These are phyloP conservation scores for Zoroaster sp. DNA, from an alignment of 53 echinoderm and acorn worm genomes.

Conservation along the genomic window DNA sequence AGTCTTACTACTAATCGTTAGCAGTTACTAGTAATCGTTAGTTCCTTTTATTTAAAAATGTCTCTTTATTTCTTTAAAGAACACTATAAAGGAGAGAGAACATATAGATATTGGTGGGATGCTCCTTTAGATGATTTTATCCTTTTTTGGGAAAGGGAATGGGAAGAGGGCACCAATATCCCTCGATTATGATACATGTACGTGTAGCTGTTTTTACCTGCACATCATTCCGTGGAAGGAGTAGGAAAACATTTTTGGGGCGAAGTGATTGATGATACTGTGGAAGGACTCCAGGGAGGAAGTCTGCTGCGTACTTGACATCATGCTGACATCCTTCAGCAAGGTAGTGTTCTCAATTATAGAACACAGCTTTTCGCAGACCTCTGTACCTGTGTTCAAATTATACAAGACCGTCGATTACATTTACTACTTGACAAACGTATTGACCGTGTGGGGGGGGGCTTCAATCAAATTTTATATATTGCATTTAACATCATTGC, in stretches of 20 bases:
- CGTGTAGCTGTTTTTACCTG: not conserved
- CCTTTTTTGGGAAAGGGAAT: no score
- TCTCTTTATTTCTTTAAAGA: no score
- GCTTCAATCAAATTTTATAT: not conserved
- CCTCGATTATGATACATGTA: no score
- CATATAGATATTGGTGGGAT: no score
- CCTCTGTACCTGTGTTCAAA: conserved; percentile 46
- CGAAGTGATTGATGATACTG: conserved; percentile 38
- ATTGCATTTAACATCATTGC: no score
- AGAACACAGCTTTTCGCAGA: conserved; percentile 37
- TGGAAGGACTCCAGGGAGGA: conserved; percentile 59
- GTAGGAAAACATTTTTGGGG: conserved; percentile 47
- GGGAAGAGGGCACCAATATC: no score
- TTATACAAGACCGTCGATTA: not conserved
- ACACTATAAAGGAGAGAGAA: no score
- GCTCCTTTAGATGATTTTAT: no score
- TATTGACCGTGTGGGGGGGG: not conserved
- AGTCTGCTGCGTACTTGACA: conserved; percentile 57
- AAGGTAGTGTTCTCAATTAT: conserved; percentile 25
- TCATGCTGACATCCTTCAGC: conserved; percentile 55
- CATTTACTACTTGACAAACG: not conserved
- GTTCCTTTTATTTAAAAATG: no score
- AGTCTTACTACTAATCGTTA: no score
- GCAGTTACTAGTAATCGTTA: no score
- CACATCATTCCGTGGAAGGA: conserved; percentile 6